A percentile compares a stretch with the other conserved stretches of the same genome.
phyloP scores from a whole-genome alignment of 2,888 invertebrate species.

The Molanna angustata region DNA sequence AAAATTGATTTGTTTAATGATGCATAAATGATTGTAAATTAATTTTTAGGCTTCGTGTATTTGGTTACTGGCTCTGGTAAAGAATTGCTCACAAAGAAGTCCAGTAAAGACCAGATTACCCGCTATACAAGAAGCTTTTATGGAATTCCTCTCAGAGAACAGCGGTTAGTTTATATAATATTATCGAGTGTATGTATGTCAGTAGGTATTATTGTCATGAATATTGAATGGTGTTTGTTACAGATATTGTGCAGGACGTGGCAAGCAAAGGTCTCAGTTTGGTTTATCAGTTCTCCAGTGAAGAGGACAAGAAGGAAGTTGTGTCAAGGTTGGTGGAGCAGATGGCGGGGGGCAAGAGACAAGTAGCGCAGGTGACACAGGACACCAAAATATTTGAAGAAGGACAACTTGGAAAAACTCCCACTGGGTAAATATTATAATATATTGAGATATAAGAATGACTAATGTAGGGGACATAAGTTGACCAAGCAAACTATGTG shows the following conservation, averaged over 20 bases:
- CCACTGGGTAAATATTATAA: conserved; percentile 67
- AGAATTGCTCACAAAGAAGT: conserved; percentile 71
- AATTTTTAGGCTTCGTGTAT: conserved; percentile 71
- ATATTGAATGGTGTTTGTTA: conserved; percentile 23
- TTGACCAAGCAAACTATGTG: no score
- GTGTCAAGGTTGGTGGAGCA: conserved; percentile 79
- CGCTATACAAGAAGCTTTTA: conserved; percentile 77
- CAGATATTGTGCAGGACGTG: conserved; percentile 91
- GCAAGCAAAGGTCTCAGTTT: conserved; percentile 88
- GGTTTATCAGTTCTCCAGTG: conserved; percentile 79
- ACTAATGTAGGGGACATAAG: no score
- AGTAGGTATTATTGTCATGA: neutral
- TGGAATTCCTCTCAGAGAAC: conserved; percentile 83
- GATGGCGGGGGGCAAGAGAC: conserved; percentile 73
- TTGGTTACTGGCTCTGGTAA: conserved; percentile 82
- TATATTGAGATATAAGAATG: neutral
- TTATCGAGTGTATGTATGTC: neutral
- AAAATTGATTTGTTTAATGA: neutral
- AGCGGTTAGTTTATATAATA: conserved; percentile 62
- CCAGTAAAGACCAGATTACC: conserved; percentile 66
- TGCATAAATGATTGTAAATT: neutral
- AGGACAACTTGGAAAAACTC: conserved; percentile 80
- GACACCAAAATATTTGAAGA: conserved; percentile 88
- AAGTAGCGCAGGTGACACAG: conserved; percentile 69
- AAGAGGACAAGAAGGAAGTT: conserved; percentile 66